Percentiles rank a stretch among this genome's conserved stretches.
Evolutionary conservation across 2,888 invertebrate genomes (phyloP).

Genomic region (Tipula confusa): DNA sequence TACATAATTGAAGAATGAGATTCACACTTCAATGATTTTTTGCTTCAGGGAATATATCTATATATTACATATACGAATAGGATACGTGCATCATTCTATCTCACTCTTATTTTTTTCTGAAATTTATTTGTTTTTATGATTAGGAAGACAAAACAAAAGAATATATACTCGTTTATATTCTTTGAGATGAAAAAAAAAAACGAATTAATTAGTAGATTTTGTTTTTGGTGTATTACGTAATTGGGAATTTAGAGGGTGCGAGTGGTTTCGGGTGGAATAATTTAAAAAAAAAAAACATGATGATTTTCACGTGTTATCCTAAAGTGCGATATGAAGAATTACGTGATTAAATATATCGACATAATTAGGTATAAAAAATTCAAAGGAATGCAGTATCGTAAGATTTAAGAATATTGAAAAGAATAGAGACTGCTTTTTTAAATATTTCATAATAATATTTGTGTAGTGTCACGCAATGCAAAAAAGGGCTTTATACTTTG

Average conservation of each 20-base stretch:
- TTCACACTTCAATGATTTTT: constrained; percentile 12
- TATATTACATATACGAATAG: not conserved
- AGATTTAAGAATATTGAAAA: no score
- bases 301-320: not conserved
- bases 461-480: no score
- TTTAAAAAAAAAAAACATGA: not conserved
- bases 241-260: not conserved
- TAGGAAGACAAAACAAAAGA: constrained; percentile 20
- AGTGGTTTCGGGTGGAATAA: not conserved
- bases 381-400: no score
- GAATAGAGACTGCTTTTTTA: no score
- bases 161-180: not conserved
- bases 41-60: not conserved
- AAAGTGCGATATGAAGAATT: not conserved
- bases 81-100: not conserved
- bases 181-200: not conserved
- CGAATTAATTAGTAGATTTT: constrained; percentile 25
- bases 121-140: constrained; percentile 7
- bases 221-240: not conserved
- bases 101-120: not conserved
- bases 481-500: no score
- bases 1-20: constrained; percentile 3
- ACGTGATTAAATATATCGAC: not conserved
- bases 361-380: not conserved
- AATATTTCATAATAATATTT: no score